phyloP scores from a whole-genome alignment of 2,113 vertebrate genomes.

The Spea bombifrons region DNA sequence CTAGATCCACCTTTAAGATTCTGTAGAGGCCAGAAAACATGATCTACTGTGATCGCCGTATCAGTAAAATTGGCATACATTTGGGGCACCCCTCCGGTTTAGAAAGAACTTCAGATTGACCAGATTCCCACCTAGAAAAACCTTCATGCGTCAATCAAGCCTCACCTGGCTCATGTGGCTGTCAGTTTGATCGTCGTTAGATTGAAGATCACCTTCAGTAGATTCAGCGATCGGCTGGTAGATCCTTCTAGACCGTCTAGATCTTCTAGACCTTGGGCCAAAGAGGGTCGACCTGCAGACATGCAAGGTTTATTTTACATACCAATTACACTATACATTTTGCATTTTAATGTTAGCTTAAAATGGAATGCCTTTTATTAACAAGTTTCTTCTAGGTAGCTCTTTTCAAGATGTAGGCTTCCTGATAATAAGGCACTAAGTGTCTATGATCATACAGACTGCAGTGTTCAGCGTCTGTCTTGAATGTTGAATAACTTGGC shows the following conservation, averaged over 20 bases:
- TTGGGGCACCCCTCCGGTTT: slow-evolving; percentile 83
- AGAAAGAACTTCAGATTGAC: slow-evolving; percentile 89
- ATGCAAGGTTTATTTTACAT: slow-evolving; percentile 96
- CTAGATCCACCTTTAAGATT: slow-evolving; percentile 82
- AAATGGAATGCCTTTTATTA: slow-evolving; percentile 75
- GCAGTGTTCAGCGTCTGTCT: slow-evolving; percentile 49
- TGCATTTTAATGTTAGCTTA: slow-evolving; percentile 76
- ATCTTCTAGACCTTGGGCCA: slow-evolving; percentile 92
- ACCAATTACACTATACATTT: slow-evolving; percentile 82
- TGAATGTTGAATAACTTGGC: slow-evolving; percentile 41
- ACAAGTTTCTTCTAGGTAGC: slow-evolving; percentile 75
- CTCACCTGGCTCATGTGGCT: slow-evolving; percentile 87
- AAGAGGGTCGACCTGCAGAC: slow-evolving; percentile 93
- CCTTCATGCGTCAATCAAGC: slow-evolving; percentile 92
- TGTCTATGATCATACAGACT: slow-evolving; percentile 61
- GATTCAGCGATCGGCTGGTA: slow-evolving; percentile 90
- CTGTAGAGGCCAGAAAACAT: slow-evolving; percentile 83
- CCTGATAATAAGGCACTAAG: slow-evolving; percentile 63
- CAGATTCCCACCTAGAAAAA: slow-evolving; percentile 87
- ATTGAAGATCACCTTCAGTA: slow-evolving; percentile 84
- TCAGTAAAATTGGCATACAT: slow-evolving; percentile 87
- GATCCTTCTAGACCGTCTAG: slow-evolving; percentile 92
- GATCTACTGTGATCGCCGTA: slow-evolving; percentile 77
- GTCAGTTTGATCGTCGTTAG: slow-evolving; percentile 92
- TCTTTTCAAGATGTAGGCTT: slow-evolving; percentile 66